Conservation (phyloP, 2,888 invertebrate genomes). For the Gymnoscelis rufifasciata region DNA sequence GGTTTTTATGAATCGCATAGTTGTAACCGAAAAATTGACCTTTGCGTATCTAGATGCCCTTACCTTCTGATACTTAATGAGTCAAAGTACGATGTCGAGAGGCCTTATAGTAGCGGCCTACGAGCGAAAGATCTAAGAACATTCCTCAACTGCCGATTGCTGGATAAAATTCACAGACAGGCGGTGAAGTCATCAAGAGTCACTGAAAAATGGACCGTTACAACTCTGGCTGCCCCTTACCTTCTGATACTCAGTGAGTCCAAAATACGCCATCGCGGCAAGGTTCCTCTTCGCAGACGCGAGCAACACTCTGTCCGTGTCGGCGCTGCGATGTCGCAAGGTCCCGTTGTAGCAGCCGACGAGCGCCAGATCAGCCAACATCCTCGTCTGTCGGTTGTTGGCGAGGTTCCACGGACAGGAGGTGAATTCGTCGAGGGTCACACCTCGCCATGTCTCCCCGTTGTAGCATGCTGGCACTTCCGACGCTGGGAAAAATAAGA, state of each 20-base stretch:
- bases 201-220: conserved; percentile 71
- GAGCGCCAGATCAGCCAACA: conserved; percentile 96
- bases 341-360: conserved; percentile 97
- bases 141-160: conserved; percentile 98
- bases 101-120: conserved; percentile 94
- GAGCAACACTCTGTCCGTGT: conserved; percentile 91
- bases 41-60: not conserved
- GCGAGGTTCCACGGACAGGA: conserved; percentile 96
- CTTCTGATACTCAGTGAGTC: conserved; percentile 96
- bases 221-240: conserved; percentile 57
- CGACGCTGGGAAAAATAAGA: too few species aligned
- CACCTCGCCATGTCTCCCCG: conserved; percentile 92
- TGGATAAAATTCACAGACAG: conserved; percentile 96
- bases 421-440: conserved; percentile 93
- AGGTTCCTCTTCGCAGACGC: conserved; percentile 97
- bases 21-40: not conserved
- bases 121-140: conserved; percentile 96
- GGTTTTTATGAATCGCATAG: not conserved
- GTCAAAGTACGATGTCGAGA: conserved; percentile 89
- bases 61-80: conserved; percentile 96
- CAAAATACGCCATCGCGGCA: conserved; percentile 97
- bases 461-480: conserved; percentile 92
- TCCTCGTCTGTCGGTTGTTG: conserved; percentile 97
- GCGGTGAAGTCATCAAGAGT: conserved; percentile 94
- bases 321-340: conserved; percentile 82